These are phyloP conservation scores for Lophius americanus DNA, from an alignment of 2,797 vertebrate genomes.

Conservation along the genomic window DNA sequence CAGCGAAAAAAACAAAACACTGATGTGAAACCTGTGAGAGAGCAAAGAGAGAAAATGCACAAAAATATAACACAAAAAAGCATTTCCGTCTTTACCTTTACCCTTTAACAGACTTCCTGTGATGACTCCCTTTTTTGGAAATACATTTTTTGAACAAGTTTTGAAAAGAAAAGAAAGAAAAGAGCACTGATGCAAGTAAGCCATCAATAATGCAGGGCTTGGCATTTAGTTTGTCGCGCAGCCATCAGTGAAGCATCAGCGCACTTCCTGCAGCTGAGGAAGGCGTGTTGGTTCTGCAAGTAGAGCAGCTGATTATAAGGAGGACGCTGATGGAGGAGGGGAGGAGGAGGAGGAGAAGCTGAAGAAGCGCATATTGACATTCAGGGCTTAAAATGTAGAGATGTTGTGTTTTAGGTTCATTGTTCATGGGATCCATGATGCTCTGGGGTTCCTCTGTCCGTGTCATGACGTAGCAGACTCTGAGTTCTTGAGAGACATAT, in stretches of 20 bases:
- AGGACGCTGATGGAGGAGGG: not conserved
- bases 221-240: conserved; percentile 65
- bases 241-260: conserved; percentile 58
- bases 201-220: conserved; percentile 74
- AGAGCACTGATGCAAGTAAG: conserved; percentile 23
- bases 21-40: too few species aligned
- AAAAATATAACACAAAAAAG: too few species aligned
- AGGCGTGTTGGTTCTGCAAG: not conserved
- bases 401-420: not conserved
- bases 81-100: too few species aligned
- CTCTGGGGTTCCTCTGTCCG: not conserved
- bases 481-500: not conserved
- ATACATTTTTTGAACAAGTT: not conserved
- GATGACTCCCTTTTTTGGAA: not conserved
- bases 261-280: conserved; percentile 36
- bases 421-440: conserved; percentile 5
- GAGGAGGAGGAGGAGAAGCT: conserved; percentile 6
- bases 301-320: not conserved
- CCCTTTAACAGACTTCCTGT: too few species aligned
- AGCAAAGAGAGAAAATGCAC: too few species aligned
- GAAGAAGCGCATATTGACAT: not conserved
- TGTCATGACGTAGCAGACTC: conserved; percentile 11
- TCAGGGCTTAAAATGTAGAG: not conserved
- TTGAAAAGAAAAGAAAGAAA: conserved; percentile 2
- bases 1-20: too few species aligned